These are phyloP conservation scores for Nothobranchius furzeri DNA, from an alignment of 2,113 vertebrate genomes.

Conservation along the genomic window DNA sequence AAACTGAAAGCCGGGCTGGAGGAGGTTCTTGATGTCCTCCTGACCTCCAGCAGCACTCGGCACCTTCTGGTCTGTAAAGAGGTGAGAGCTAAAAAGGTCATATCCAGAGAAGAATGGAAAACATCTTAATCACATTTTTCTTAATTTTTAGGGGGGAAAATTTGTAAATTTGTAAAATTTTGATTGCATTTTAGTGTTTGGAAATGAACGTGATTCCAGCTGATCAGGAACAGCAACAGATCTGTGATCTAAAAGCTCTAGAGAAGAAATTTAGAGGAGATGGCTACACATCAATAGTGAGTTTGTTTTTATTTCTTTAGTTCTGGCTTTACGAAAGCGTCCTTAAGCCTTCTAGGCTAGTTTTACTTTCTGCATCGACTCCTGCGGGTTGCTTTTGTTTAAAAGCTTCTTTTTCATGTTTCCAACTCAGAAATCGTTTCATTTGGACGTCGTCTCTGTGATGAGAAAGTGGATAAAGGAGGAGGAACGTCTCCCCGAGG, in stretches of 20 bases:
- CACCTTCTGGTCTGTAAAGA: slow-evolving; percentile 78
- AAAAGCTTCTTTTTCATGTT: neutral
- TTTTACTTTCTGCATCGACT: neutral
- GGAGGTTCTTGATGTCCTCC: slow-evolving; percentile 80
- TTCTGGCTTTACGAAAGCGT: too few relatives aligned
- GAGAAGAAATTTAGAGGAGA: slow-evolving; percentile 77
- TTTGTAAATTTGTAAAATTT: neutral
- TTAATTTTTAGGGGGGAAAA: too few relatives aligned
- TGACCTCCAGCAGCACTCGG: slow-evolving; percentile 61
- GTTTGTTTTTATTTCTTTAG: slow-evolving; percentile 25
- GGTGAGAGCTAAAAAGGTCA: slow-evolving; percentile 63
- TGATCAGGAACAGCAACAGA: slow-evolving; percentile 48
- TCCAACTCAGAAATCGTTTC: slow-evolving; percentile 75
- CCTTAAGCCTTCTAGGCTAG: too few relatives aligned
- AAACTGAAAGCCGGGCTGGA: slow-evolving; percentile 76
- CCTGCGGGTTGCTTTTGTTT: neutral
- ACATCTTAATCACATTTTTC: too few relatives aligned
- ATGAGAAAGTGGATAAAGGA: slow-evolving; percentile 68
- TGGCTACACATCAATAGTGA: slow-evolving; percentile 84
- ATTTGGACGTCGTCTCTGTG: slow-evolving; percentile 69
- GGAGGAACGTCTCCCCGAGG: slow-evolving; percentile 61
- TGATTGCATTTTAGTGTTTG: slow-evolving; percentile 73
- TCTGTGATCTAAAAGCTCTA: slow-evolving; percentile 82
- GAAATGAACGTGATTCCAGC: slow-evolving; percentile 24
- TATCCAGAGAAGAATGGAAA: neutral